phyloP scores from a whole-genome alignment of 1,140 invertebrate genomes.

The Bombus waltoni region DNA sequence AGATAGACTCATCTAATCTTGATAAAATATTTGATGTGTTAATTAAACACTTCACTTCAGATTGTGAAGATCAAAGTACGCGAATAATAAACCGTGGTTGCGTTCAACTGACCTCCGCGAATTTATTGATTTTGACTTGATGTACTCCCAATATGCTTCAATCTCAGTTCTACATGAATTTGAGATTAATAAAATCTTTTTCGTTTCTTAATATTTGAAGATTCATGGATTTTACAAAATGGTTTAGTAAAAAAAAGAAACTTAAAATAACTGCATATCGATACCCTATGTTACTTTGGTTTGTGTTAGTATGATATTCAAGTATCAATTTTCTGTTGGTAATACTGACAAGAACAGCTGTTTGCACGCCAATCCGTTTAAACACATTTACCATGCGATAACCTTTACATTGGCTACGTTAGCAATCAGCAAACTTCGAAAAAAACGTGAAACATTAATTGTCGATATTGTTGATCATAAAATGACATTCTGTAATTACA shows the following conservation, averaged over 20 bases:
- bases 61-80: conserved; percentile 51
- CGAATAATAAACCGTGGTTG: conserved; percentile 10
- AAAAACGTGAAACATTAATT: not conserved
- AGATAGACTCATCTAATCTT: not conserved
- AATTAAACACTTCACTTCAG: conserved; percentile 44
- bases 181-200: not conserved
- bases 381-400: conserved; percentile 59
- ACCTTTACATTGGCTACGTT: conserved; percentile 34
- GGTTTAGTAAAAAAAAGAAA: not conserved
- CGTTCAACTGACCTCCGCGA: not conserved
- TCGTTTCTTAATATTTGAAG: not conserved
- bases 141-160: not conserved
- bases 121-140: conserved; percentile 12
- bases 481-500: not conserved
- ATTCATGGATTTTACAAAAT: not conserved
- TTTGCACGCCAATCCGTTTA: conserved; percentile 46
- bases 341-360: conserved; percentile 59
- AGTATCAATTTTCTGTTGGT: conserved; percentile 17
- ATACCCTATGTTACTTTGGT: not conserved
- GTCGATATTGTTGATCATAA: not conserved
- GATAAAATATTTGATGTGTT: conserved; percentile 35
- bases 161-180: not conserved
- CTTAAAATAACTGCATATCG: not conserved
- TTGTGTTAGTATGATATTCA: not conserved
- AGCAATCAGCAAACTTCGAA: not conserved